Evolutionary conservation across 2,113 vertebrate species (phyloP).

Genomic region (Carettochelys insculpta): DNA sequence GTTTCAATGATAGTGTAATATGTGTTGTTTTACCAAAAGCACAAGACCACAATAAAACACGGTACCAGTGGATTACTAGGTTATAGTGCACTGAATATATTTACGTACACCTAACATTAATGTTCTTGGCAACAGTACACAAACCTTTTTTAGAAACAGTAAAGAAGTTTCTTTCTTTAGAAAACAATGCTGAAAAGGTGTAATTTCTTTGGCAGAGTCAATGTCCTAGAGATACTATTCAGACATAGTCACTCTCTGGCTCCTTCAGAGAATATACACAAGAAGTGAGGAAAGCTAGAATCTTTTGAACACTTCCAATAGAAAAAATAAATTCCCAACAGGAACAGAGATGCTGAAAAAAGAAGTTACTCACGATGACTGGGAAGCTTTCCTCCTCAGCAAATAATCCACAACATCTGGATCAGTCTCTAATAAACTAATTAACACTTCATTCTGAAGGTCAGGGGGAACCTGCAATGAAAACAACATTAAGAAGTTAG

Average conservation of each 20-base stretch:
- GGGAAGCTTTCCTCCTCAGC: constrained; percentile 91
- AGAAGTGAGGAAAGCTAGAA: constrained; percentile 59
- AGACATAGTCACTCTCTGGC: constrained; percentile 1
- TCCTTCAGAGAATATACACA: constrained; percentile 24
- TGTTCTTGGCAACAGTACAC: constrained; percentile 13
- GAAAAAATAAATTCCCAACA: constrained; percentile 58
- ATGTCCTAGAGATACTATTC: neutral
- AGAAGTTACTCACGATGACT: constrained; percentile 85
- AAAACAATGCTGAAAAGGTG: constrained; percentile 42
- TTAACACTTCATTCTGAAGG: constrained; percentile 95
- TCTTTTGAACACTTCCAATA: constrained; percentile 51
- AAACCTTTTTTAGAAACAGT: constrained; percentile 28
- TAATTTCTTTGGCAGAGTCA: constrained; percentile 63
- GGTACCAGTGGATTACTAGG: constrained; percentile 47
- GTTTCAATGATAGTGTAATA: constrained; percentile 29
- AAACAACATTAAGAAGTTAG: neutral
- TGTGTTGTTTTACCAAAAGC: constrained; percentile 5
- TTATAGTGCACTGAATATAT: constrained; percentile 47
- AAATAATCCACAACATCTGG: constrained; percentile 96
- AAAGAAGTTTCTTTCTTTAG: constrained; percentile 35
- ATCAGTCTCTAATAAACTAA: constrained; percentile 92
- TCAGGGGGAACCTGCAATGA: constrained; percentile 88
- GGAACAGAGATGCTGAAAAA: constrained; percentile 45
- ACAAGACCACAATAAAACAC: constrained; percentile 23
- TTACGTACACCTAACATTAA: constrained; percentile 48